A percentile compares a stretch with the other conserved stretches of the same genome.
Evolutionary conservation across 2,113 vertebrate species (phyloP).

Genomic region (Engystomops pustulosus): DNA sequence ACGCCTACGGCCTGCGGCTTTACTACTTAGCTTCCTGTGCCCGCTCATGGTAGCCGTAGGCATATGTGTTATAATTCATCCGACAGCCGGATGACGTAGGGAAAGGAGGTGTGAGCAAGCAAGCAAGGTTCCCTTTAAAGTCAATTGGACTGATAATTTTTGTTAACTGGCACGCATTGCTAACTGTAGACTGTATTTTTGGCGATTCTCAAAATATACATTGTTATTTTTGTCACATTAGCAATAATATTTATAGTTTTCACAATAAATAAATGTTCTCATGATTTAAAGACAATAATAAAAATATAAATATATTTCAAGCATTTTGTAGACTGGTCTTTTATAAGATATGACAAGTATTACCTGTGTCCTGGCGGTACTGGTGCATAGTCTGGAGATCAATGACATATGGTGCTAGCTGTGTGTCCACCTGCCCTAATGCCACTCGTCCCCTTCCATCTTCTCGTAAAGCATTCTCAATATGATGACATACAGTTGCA

Average conservation of each 20-base stretch:
- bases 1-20: too few relatives aligned
- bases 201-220: neutral
- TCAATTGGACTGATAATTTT: too few relatives aligned
- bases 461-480: slow-evolving; percentile 90
- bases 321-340: neutral
- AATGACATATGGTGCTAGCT: slow-evolving; percentile 91
- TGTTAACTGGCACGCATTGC: too few relatives aligned
- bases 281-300: neutral
- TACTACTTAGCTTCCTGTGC: too few relatives aligned
- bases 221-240: neutral
- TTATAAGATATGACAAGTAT: slow-evolving; percentile 55
- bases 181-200: neutral
- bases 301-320: neutral
- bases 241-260: neutral
- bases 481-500: slow-evolving; percentile 91
- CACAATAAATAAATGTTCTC: neutral
- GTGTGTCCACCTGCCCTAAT: slow-evolving; percentile 89
- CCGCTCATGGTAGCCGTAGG: too few relatives aligned
- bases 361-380: slow-evolving; percentile 96
- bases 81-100: too few relatives aligned
- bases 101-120: too few relatives aligned
- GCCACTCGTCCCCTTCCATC: slow-evolving; percentile 86
- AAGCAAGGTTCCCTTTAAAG: too few relatives aligned
- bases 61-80: too few relatives aligned
- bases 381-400: slow-evolving; percentile 98